phyloP scores from a whole-genome alignment of 2,797 vertebrate species.

The Scomberomorus guttatus region DNA sequence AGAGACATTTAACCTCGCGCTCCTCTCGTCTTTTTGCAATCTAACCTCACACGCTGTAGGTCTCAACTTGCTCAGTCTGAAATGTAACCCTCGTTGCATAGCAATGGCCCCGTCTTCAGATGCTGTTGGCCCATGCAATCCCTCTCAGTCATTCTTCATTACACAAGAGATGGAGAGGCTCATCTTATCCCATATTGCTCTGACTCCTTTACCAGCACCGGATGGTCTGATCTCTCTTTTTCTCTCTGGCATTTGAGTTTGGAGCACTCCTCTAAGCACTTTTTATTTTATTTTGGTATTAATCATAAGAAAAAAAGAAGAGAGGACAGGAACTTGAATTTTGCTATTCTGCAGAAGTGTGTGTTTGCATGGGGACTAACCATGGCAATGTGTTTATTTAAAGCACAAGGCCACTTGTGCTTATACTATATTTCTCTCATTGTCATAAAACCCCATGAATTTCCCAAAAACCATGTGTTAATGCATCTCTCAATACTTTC shows the following conservation, averaged over 20 bases:
- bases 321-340: not conserved
- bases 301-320: constrained; percentile 32
- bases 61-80: constrained; percentile 80
- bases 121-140: constrained; percentile 81
- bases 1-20: constrained; percentile 76
- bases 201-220: constrained; percentile 59
- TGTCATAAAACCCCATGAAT: constrained; percentile 8
- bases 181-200: constrained; percentile 75
- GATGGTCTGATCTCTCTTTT: constrained; percentile 55
- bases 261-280: constrained; percentile 34
- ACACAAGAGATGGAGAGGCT: constrained; percentile 81
- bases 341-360: constrained; percentile 29
- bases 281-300: constrained; percentile 41
- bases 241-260: constrained; percentile 46
- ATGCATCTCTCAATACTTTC: too few relatives aligned
- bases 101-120: constrained; percentile 79
- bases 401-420: constrained; percentile 1
- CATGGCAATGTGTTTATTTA: constrained; percentile 21
- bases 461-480: too few relatives aligned
- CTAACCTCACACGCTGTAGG: constrained; percentile 78
- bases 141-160: constrained; percentile 85
- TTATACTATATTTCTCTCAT: not conserved
- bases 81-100: constrained; percentile 80
- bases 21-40: constrained; percentile 75
- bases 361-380: constrained; percentile 23